These are phyloP conservation scores for Bovichtus diacanthus DNA, from an alignment of 2,797 vertebrate genomes.

Conservation along the genomic window DNA sequence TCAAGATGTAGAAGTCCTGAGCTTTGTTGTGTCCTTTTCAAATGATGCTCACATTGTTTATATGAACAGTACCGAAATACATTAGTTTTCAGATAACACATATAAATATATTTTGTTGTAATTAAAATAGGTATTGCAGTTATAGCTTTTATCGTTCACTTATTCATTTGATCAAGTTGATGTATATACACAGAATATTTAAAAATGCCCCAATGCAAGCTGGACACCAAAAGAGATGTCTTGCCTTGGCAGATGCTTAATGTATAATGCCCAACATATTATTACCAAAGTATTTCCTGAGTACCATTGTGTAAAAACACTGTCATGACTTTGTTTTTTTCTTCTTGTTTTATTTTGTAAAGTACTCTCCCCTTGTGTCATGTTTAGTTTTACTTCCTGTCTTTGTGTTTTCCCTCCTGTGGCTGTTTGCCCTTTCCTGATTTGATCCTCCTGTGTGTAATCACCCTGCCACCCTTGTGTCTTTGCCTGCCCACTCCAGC, in stretches of 20 bases:
- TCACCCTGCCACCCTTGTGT: too few relatives aligned
- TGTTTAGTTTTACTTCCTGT: too few relatives aligned
- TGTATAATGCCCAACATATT: not conserved
- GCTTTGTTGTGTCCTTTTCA: slow-evolving; percentile 5
- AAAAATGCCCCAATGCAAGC: not conserved
- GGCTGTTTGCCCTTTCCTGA: too few relatives aligned
- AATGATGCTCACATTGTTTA: not conserved
- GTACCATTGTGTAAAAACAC: slow-evolving; percentile 28
- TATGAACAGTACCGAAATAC: slow-evolving; percentile 19
- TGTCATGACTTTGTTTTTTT: too few relatives aligned
- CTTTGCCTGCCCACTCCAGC: not conserved
- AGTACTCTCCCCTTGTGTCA: too few relatives aligned
- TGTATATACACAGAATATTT: slow-evolving; percentile 26
- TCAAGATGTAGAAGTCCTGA: slow-evolving; percentile 25
- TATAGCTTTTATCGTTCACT: not conserved
- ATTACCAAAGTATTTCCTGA: slow-evolving; percentile 36
- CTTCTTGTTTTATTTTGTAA: too few relatives aligned
- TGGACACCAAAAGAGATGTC: not conserved
- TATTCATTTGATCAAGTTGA: not conserved
- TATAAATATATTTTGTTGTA: slow-evolving; percentile 10
- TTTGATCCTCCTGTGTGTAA: too few relatives aligned
- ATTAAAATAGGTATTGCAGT: slow-evolving; percentile 13
- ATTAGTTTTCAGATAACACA: slow-evolving; percentile 11
- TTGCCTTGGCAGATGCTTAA: slow-evolving; percentile 7
- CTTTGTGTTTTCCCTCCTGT: too few relatives aligned